Percentiles rank a stretch among this genome's conserved stretches.
Conservation (phyloP, 1,140 invertebrate genomes). For the Drosophila micromelanica region DNA sequence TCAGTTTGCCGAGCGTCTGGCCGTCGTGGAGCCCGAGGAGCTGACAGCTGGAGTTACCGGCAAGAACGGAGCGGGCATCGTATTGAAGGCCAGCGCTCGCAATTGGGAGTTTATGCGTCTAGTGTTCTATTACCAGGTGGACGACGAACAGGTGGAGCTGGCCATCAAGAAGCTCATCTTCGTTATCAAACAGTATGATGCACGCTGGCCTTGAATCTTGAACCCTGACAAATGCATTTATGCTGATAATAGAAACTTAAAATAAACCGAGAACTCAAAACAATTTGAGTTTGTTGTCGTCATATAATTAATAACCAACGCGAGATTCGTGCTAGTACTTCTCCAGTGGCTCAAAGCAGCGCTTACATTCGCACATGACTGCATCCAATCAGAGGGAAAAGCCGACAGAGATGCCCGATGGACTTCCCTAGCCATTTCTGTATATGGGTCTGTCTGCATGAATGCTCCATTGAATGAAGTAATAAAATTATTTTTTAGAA, state of each 20-base stretch:
- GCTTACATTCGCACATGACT: constrained; percentile 77
- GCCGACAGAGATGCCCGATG: constrained; percentile 39
- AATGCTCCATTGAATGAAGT: constrained; percentile 73
- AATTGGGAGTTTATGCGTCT: constrained; percentile 86
- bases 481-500: constrained; percentile 82
- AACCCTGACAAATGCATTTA: not conserved
- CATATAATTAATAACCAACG: constrained; percentile 70
- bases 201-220: constrained; percentile 38
- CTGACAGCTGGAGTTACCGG: constrained; percentile 85
- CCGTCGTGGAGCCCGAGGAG: constrained; percentile 86
- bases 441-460: constrained; percentile 50
- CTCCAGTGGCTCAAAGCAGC: constrained; percentile 60
- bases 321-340: constrained; percentile 68
- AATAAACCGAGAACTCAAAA: not conserved
- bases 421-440: constrained; percentile 33
- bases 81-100: constrained; percentile 86
- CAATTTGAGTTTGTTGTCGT: constrained; percentile 31
- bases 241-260: not conserved
- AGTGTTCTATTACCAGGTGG: constrained; percentile 89
- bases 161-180: constrained; percentile 87
- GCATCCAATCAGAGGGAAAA: constrained; percentile 41
- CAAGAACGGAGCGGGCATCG: constrained; percentile 82
- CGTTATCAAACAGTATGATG: constrained; percentile 87
- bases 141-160: constrained; percentile 87
- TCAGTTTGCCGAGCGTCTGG: constrained; percentile 87